These are phyloP conservation scores for Indicator maculatus DNA, from an alignment of 2,113 vertebrate species.

Conservation along the genomic window DNA sequence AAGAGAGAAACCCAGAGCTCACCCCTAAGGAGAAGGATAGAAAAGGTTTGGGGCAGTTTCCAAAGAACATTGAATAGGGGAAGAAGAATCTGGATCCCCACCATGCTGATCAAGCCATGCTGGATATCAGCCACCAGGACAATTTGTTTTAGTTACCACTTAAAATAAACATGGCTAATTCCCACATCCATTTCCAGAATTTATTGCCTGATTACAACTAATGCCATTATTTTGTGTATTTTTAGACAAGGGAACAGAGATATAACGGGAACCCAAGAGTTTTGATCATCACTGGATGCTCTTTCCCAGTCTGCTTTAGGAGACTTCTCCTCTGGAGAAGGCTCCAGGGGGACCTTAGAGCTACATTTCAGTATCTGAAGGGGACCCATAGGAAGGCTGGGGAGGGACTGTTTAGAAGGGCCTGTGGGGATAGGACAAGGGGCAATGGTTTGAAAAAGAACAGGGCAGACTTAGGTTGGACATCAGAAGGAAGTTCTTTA, in stretches of 20 bases:
- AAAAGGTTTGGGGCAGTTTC: neutral
- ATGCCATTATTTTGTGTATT: neutral
- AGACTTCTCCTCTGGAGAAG: too few species aligned
- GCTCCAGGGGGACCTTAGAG: too few species aligned
- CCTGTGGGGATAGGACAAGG: too few species aligned
- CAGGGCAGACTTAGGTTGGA: too few species aligned
- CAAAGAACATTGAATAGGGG: neutral
- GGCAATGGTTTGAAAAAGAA: too few species aligned
- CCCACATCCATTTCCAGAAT: conserved; percentile 20
- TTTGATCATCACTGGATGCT: neutral
- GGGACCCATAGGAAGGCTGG: too few species aligned
- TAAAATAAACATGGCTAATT: conserved; percentile 16
- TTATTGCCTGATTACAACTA: conserved; percentile 32
- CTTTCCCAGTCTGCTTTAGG: neutral
- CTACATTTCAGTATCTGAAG: too few species aligned
- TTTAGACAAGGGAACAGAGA: neutral
- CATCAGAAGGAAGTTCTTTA: too few species aligned
- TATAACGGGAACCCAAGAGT: neutral
- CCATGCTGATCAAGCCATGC: neutral
- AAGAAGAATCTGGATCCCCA: neutral
- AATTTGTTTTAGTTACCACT: conserved; percentile 34
- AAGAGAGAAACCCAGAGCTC: neutral
- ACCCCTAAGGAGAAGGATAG: accelerated
- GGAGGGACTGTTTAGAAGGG: too few species aligned
- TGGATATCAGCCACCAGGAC: conserved; percentile 32